Evolutionary conservation across 2,113 vertebrate genomes (phyloP).

Genomic region (Orcinus orca): DNA sequence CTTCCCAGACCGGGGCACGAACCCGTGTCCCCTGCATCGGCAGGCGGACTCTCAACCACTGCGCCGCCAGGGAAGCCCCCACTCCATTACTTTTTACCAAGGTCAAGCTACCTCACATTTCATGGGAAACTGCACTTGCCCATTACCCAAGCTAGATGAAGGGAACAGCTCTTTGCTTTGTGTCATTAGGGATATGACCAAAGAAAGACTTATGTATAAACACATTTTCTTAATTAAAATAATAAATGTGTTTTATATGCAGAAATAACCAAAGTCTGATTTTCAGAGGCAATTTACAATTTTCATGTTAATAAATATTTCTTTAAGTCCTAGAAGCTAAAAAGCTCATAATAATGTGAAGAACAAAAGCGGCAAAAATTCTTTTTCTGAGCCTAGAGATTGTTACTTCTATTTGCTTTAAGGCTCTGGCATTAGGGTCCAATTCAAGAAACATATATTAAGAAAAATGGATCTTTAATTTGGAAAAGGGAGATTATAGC

Average conservation of each 20-base stretch:
- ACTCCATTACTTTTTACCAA: constrained; percentile 61
- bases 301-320: neutral
- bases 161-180: constrained; percentile 47
- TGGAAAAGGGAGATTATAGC: neutral
- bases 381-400: neutral
- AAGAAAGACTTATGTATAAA: constrained; percentile 66
- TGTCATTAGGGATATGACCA: constrained; percentile 72
- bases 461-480: constrained; percentile 35
- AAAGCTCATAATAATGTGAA: neutral
- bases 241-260: neutral
- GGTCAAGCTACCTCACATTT: constrained; percentile 65
- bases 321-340: neutral
- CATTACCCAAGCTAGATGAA: constrained; percentile 60
- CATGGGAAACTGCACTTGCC: constrained; percentile 74
- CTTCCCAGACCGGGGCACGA: too few species aligned
- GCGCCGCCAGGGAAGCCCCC: neutral
- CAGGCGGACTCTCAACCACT: too few species aligned
- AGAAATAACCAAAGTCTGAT: neutral
- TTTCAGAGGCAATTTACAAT: neutral
- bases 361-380: neutral
- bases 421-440: neutral
- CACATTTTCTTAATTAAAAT: neutral
- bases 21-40: too few species aligned
- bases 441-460: constrained; percentile 3
- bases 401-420: neutral